Evolutionary conservation across 1,140 invertebrate species (phyloP).

Genomic region (Campoletis sonorensis): DNA sequence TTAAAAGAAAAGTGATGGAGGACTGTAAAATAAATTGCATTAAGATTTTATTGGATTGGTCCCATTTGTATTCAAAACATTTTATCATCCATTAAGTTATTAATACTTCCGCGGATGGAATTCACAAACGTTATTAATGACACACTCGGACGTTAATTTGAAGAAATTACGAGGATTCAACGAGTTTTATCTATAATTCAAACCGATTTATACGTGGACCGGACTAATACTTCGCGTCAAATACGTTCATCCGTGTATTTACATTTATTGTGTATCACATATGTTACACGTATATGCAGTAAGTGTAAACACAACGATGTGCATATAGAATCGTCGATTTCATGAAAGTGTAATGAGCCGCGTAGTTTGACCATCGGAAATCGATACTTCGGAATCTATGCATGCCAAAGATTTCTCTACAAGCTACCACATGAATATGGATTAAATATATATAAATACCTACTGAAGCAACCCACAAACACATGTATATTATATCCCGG

Average conservation of each 20-base stretch:
- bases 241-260: not conserved
- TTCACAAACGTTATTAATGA: not conserved
- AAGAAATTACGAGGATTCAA: constrained; percentile 24
- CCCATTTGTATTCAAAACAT: no score
- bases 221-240: not conserved
- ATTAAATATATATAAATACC: not conserved
- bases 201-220: constrained; percentile 9
- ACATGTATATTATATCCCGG: no score
- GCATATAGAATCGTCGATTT: constrained; percentile 18
- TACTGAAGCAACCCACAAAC: no score
- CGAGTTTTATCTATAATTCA: constrained; percentile 27
- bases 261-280: not conserved
- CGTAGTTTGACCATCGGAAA: constrained; percentile 31
- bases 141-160: not conserved
- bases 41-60: no score
- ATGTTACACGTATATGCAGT: not conserved
- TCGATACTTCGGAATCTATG: not conserved
- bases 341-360: constrained; percentile 37
- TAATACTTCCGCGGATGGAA: no score
- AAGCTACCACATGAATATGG: not conserved
- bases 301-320: not conserved
- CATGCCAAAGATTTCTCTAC: not conserved
- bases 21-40: no score
- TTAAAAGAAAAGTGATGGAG: no score
- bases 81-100: no score